Base-by-base conservation (phyloP, 2,797 vertebrate species). In the Cyclura pinguis region DNA sequence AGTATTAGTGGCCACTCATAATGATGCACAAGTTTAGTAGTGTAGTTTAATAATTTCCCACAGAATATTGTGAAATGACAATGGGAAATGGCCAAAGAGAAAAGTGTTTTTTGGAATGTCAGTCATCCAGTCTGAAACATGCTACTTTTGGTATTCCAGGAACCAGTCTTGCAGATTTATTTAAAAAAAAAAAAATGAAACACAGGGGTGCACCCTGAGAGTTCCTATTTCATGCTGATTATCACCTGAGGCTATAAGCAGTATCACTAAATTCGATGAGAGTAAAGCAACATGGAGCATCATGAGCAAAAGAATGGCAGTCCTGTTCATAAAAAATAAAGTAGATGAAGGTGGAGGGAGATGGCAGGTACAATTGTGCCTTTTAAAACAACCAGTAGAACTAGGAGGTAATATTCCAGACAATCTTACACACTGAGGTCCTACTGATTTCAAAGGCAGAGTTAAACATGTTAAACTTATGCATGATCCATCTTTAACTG, bases 1-100 rank as follows among this genome's bases (percentile, higher is more conserved):
- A 80, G 50, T 22, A 52, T 32, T 4, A 64, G 62, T 14, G 4
- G 52, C 52, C 6, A 52, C 52, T 52, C 52, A 52, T 2, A 52
- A 8, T 52, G 52, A 12, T 52, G 52, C 12, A 52, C 52, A 8
- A 52, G 2, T 52, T 27, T 82, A n/a, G 20, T 86, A 47, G 3
- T 88, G 87, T 92, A 92, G 64, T 84, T 92, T 93, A 93, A 93
- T 72, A 4, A 92, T 80, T 91, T 47, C 57, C 91, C 73, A 88
- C 84, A 74, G 10, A 92, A 52, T 12, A 52, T 52, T 52, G 52
- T 52, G 52, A 52, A 12, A 52, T 52, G 52, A 52, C 32, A 94
- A 13, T 27, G 18, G 20, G 22, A 72, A 81, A 80, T 69, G 62
- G 50, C 35, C 90, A 77, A 80, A 87, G 72, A n/a, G 88, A 27